Conservation (phyloP, 1,140 invertebrate species). For the Zaprionus lachaisei region DNA sequence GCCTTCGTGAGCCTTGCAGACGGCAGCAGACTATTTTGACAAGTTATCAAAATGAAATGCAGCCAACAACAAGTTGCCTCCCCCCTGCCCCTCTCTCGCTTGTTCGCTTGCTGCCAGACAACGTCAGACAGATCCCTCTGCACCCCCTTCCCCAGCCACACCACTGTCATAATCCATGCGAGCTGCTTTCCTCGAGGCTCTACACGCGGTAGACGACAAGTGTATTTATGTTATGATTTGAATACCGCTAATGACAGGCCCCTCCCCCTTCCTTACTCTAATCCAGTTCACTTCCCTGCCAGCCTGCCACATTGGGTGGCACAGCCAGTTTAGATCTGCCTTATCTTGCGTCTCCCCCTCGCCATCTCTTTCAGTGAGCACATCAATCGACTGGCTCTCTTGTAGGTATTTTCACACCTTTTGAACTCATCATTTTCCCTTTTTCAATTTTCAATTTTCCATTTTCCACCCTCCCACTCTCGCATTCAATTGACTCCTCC, state of each 20-base stretch:
- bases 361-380: conserved; percentile 44
- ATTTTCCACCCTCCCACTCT: conserved; percentile 28
- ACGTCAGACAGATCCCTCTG: conserved; percentile 14
- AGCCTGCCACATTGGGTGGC: conserved; percentile 56
- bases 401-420: conserved; percentile 82
- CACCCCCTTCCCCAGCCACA: neutral
- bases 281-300: neutral
- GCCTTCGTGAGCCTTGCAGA: neutral
- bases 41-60: conserved; percentile 82
- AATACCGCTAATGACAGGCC: conserved; percentile 81
- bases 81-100: neutral
- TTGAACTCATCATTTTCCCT: conserved; percentile 42
- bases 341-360: neutral
- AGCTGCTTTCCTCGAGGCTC: conserved; percentile 1
- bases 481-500: conserved; percentile 3
- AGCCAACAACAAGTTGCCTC: conserved; percentile 72
- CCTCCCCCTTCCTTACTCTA: neutral
- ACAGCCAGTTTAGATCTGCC: conserved; percentile 8
- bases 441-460: conserved; percentile 49
- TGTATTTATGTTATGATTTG: conserved; percentile 84
- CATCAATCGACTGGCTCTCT: conserved; percentile 57
- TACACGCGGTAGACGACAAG: conserved; percentile 76
- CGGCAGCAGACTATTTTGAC: conserved; percentile 79
- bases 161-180: conserved; percentile 68
- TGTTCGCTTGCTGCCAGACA: neutral